phyloP scores from a whole-genome alignment of 2,113 vertebrate genomes.

The Megatriorchis doriae region DNA sequence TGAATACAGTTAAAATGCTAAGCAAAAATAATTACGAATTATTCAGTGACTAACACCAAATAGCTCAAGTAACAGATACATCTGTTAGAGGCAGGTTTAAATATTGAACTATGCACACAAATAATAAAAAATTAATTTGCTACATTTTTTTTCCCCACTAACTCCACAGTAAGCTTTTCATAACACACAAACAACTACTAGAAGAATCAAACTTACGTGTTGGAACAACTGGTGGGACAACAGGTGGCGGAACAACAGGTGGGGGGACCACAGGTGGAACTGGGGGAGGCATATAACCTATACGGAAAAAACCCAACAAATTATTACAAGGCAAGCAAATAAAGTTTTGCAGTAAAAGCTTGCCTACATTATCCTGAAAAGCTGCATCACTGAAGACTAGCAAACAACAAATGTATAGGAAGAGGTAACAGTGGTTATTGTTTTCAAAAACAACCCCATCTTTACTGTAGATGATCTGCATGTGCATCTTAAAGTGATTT shows the following conservation, averaged over 20 bases:
- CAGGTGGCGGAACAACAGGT: slow-evolving; percentile 81
- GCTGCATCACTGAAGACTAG: neutral
- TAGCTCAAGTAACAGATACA: neutral
- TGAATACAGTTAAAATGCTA: neutral
- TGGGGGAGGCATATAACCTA: slow-evolving; percentile 89
- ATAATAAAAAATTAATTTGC: neutral
- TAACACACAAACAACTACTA: neutral
- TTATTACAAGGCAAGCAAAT: neutral
- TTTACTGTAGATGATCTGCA: neutral
- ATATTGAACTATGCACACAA: neutral
- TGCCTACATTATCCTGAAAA: neutral
- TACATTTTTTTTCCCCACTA: neutral
- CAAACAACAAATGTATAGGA: neutral
- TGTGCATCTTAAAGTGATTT: neutral
- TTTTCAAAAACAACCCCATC: neutral
- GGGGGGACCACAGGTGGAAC: slow-evolving; percentile 72
- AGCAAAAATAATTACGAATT: neutral
- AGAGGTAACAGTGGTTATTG: neutral
- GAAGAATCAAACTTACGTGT: slow-evolving; percentile 78
- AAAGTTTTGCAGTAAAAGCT: neutral
- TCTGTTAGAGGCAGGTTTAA: neutral
- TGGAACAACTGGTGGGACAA: slow-evolving; percentile 80
- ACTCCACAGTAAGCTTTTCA: neutral
- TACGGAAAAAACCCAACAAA: neutral
- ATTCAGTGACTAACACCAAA: neutral